These are phyloP conservation scores for Melanostoma mellinum DNA, from an alignment of 2,888 invertebrate species.

Conservation along the genomic window DNA sequence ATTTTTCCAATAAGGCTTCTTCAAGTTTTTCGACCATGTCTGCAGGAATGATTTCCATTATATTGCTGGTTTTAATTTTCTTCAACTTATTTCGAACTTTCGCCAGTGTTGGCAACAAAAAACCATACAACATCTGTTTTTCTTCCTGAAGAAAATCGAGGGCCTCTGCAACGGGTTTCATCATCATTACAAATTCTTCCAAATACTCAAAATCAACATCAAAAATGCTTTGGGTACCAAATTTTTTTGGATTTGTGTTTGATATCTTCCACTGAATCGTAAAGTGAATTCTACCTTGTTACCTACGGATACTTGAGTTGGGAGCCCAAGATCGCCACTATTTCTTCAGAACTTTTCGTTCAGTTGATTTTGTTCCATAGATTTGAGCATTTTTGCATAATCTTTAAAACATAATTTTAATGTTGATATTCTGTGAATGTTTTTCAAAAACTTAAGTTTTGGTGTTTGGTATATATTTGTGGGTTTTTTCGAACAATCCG, in stretches of 20 bases:
- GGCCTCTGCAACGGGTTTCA: neutral
- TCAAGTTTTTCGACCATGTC: neutral
- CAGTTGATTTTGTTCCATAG: constrained; percentile 29
- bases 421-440: too few species aligned
- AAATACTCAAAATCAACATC: constrained; percentile 18
- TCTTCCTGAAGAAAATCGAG: too few species aligned
- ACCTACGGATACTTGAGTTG: constrained; percentile 22
- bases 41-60: too few species aligned
- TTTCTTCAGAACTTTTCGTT: constrained; percentile 12
- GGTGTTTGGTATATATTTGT: too few species aligned
- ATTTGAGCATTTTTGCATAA: constrained; percentile 15
- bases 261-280: constrained; percentile 1
- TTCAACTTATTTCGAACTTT: too few species aligned
- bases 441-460: too few species aligned
- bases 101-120: too few species aligned
- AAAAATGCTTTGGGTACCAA: constrained; percentile 4
- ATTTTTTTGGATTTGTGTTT: constrained; percentile 19
- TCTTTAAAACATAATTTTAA: too few species aligned
- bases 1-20: neutral
- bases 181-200: constrained; percentile 15
- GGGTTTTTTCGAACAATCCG: too few species aligned
- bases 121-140: too few species aligned
- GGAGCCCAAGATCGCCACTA: constrained; percentile 1
- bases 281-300: constrained; percentile 25
- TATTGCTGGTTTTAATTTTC: too few species aligned